Percentiles rank a stretch among this genome's conserved stretches.
Conservation (phyloP, 2,797 vertebrate genomes). For the Leontopithecus rosalia region DNA sequence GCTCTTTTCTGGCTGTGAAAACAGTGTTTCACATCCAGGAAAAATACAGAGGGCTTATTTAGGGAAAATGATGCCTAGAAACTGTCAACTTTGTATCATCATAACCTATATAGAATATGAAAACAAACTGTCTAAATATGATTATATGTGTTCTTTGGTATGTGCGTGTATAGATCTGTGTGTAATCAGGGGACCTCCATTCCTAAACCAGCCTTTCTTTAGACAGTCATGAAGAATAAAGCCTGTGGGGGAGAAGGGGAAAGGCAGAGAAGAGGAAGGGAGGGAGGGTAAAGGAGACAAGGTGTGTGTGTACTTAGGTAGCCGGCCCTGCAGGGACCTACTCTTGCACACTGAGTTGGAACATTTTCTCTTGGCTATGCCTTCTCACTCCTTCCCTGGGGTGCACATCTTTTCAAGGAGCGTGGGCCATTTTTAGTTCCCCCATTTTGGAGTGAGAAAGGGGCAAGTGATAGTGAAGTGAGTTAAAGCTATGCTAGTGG, state of each 20-base stretch:
- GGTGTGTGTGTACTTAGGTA: not conserved
- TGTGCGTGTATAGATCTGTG: slow-evolving; percentile 66
- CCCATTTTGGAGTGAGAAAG: not conserved
- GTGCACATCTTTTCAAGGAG: not conserved
- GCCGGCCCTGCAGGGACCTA: not conserved
- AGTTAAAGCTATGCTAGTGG: not conserved
- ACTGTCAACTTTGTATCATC: slow-evolving; percentile 85
- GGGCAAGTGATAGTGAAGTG: not conserved
- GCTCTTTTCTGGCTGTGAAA: slow-evolving; percentile 85
- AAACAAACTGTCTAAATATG: slow-evolving; percentile 83
- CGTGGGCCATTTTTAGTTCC: not conserved
- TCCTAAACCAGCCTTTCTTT: slow-evolving; percentile 53
- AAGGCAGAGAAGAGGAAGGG: not conserved
- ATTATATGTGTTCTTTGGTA: slow-evolving; percentile 81
- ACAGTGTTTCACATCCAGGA: slow-evolving; percentile 82
- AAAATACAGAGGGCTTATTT: slow-evolving; percentile 80
- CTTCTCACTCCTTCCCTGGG: not conserved
- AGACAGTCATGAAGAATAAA: slow-evolving; percentile 68
- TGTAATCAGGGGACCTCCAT: slow-evolving; percentile 61
- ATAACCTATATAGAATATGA: slow-evolving; percentile 80
- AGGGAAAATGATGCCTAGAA: slow-evolving; percentile 81
- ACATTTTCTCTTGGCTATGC: not conserved
- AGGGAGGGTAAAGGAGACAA: not conserved
- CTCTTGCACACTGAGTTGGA: not conserved
- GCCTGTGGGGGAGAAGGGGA: not conserved